Conservation (phyloP, 2,113 vertebrate species). For the Pelobates fuscus region DNA sequence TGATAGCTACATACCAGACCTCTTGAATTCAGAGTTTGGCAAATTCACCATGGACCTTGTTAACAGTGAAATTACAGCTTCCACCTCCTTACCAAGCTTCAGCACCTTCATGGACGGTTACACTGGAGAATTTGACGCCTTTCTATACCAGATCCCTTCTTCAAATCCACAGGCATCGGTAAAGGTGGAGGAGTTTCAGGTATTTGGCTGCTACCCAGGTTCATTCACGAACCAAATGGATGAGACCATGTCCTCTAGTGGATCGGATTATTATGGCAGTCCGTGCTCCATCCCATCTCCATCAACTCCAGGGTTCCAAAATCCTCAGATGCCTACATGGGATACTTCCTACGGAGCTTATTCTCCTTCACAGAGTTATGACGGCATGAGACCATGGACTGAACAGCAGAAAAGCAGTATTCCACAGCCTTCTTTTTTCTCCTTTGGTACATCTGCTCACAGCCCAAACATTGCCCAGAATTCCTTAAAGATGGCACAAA, state of each 20-base stretch:
- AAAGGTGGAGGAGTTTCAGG: constrained; percentile 88
- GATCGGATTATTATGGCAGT: constrained; percentile 88
- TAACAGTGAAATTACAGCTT: constrained; percentile 65
- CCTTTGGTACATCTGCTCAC: constrained; percentile 71
- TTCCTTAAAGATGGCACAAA: constrained; percentile 64
- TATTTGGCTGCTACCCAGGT: constrained; percentile 89
- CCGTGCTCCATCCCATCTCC: constrained; percentile 81
- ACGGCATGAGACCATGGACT: constrained; percentile 74
- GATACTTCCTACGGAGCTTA: constrained; percentile 83
- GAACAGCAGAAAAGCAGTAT: constrained; percentile 69
- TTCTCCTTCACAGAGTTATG: constrained; percentile 78
- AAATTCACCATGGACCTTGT: constrained; percentile 80
- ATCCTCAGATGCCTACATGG: constrained; percentile 76
- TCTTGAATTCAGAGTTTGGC: constrained; percentile 77
- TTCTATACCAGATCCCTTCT: constrained; percentile 82
- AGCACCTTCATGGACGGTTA: constrained; percentile 84
- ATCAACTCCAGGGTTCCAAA: constrained; percentile 80
- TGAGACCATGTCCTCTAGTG: constrained; percentile 80
- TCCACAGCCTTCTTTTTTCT: constrained; percentile 77
- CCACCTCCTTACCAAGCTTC: constrained; percentile 82
- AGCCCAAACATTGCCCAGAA: constrained; percentile 61
- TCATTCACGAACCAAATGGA: constrained; percentile 74
- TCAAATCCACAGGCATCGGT: constrained; percentile 61
- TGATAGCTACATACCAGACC: constrained; percentile 76
- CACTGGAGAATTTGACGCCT: constrained; percentile 80